phyloP scores from a whole-genome alignment of 2,888 invertebrate genomes.

The Onchidella celtica region DNA sequence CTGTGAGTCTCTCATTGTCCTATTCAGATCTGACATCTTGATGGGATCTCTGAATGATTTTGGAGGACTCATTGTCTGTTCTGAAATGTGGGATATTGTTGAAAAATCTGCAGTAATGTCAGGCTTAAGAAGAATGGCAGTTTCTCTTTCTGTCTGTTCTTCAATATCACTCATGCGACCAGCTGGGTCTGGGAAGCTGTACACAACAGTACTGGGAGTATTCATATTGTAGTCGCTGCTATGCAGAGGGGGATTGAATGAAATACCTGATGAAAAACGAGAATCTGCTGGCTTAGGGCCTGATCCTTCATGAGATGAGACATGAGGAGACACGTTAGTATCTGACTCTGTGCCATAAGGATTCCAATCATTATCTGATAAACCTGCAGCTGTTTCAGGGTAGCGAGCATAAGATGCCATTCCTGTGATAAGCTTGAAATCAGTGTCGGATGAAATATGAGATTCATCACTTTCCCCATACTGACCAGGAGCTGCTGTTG shows the following conservation, averaged over 20 bases:
- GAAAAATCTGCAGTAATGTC: slow-evolving; percentile 23
- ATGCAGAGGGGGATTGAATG: slow-evolving; percentile 54
- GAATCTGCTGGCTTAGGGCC: slow-evolving; percentile 19
- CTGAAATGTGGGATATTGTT: background rate
- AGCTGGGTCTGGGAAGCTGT: slow-evolving; percentile 13
- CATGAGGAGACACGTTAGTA: slow-evolving; percentile 66
- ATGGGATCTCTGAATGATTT: background rate
- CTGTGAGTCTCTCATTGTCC: slow-evolving; percentile 35
- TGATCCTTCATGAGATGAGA: background rate
- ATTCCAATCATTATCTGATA: slow-evolving; percentile 75
- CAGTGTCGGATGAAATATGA: slow-evolving; percentile 55
- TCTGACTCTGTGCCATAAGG: slow-evolving; percentile 74
- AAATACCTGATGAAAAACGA: slow-evolving; percentile 21
- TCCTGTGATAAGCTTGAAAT: slow-evolving; percentile 55
- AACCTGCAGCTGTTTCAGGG: slow-evolving; percentile 69
- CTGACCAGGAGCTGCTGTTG: slow-evolving; percentile 42
- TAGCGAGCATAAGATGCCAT: slow-evolving; percentile 62
- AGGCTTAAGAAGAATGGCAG: slow-evolving; percentile 11
- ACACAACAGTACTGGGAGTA: slow-evolving; percentile 16
- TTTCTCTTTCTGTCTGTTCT: slow-evolving; percentile 16
- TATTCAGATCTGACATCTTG: slow-evolving; percentile 19
- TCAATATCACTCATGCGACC: slow-evolving; percentile 17
- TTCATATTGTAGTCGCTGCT: slow-evolving; percentile 52
- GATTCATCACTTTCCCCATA: slow-evolving; percentile 55
- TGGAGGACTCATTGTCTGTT: slow-evolving; percentile 29